phyloP scores from a whole-genome alignment of 2,797 vertebrate species.

The Hypotaenidia philippensis region DNA sequence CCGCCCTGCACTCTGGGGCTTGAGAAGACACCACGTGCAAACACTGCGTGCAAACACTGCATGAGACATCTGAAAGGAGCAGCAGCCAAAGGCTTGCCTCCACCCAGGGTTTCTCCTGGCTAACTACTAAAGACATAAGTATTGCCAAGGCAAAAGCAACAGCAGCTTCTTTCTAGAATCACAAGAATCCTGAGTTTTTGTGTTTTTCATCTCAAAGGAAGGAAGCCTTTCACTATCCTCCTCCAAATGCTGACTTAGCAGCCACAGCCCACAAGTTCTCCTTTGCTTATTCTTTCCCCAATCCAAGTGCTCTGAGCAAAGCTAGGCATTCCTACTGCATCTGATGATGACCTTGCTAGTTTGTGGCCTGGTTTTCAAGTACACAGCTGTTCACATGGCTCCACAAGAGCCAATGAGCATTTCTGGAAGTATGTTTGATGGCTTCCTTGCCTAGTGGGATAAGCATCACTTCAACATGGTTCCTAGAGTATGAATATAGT shows the following conservation, averaged over 20 bases:
- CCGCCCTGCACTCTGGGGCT: background rate
- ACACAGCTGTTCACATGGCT: background rate
- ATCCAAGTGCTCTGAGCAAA: background rate
- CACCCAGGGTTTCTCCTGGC: background rate
- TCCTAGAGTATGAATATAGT: background rate
- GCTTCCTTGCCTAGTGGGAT: background rate
- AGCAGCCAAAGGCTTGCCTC: background rate
- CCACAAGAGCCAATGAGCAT: background rate
- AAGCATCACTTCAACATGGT: background rate
- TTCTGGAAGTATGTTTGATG: background rate
- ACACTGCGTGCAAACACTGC: background rate
- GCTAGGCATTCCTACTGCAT: background rate
- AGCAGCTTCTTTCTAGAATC: background rate
- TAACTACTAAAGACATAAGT: background rate
- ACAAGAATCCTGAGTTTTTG: background rate
- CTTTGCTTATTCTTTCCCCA: background rate
- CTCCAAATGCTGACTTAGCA: constrained; percentile 44
- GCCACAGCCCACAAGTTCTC: constrained; percentile 6
- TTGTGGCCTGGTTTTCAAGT: background rate
- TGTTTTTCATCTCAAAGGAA: background rate
- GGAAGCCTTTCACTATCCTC: background rate
- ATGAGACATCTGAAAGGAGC: background rate
- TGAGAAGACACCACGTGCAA: background rate
- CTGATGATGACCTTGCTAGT: background rate
- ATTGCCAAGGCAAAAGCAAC: background rate